Evolutionary conservation across 2,888 invertebrate genomes (phyloP).

Genomic region (Ceratothoa steindachneri): DNA sequence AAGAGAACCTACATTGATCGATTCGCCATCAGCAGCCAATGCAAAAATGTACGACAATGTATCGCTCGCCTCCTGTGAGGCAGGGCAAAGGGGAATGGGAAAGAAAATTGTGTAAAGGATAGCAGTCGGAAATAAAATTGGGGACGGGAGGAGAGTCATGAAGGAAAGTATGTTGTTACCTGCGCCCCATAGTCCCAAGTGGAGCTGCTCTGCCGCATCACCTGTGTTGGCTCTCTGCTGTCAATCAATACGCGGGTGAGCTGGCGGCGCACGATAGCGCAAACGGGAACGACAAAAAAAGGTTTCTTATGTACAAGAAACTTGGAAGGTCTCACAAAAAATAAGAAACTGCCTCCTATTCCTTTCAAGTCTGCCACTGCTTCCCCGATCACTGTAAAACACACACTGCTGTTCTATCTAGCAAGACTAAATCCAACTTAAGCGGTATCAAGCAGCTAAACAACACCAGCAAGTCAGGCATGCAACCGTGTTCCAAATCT

Average conservation of each 20-base stretch:
- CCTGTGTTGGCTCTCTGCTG: neutral
- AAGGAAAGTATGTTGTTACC: neutral
- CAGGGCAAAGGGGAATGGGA: neutral
- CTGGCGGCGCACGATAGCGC: conserved; percentile 2
- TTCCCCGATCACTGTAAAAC: neutral
- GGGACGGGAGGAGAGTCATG: neutral
- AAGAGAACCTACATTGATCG: too few species aligned
- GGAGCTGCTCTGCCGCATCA: conserved; percentile 1
- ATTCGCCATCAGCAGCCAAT: too few species aligned
- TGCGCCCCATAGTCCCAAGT: conserved; percentile 3
- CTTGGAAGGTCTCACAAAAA: too few species aligned
- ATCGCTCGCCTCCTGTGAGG: too few species aligned
- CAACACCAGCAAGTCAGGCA: neutral
- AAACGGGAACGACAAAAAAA: neutral
- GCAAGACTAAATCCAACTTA: neutral
- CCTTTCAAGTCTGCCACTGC: neutral
- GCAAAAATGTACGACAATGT: too few species aligned
- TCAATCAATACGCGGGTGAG: conserved; percentile 4
- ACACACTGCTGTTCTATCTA: neutral
- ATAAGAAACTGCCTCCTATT: too few species aligned
- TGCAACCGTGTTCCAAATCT: neutral
- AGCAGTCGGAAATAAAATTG: neutral
- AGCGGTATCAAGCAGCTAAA: neutral
- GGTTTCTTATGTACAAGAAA: neutral
- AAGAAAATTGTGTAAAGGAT: neutral